Conservation (phyloP, 2,113 vertebrate species). For the Entosphenus tridentatus region DNA sequence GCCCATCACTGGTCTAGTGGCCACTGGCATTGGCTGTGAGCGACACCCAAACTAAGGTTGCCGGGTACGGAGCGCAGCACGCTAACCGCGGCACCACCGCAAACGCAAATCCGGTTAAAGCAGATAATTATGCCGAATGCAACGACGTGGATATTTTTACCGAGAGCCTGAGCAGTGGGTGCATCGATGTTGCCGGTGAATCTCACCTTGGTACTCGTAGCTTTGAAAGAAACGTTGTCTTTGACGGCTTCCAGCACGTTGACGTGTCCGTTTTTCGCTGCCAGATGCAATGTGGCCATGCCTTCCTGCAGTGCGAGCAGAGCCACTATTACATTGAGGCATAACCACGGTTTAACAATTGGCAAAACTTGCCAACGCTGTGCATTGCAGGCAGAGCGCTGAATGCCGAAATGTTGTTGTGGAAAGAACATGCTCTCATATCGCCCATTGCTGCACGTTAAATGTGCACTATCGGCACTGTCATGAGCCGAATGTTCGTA, state of each 20-base stretch:
- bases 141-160: too few relatives aligned
- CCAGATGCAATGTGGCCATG: conserved; percentile 20
- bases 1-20: conserved; percentile 7
- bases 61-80: background rate
- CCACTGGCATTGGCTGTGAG: background rate
- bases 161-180: background rate
- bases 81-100: background rate
- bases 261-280: conserved; percentile 18
- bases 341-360: background rate
- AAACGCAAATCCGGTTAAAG: too few relatives aligned
- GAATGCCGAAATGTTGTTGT: too few relatives aligned
- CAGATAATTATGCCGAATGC: too few relatives aligned
- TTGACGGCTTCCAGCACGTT: conserved; percentile 19
- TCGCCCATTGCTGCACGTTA: too few relatives aligned
- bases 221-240: conserved; percentile 16
- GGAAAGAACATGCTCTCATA: too few relatives aligned
- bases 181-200: too few relatives aligned
- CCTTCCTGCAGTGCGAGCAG: conserved; percentile 17
- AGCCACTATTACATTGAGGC: conserved; percentile 4
- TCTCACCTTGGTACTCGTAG: conserved; percentile 19
- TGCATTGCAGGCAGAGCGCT: too few relatives aligned
- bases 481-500: too few relatives aligned
- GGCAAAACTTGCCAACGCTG: too few relatives aligned
- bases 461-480: too few relatives aligned
- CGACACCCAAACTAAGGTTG: background rate